Evolutionary conservation across 2,888 invertebrate genomes (phyloP), one percentile per base, ranked within the genome.

Genomic region (Agriotes lineatus): DNA sequence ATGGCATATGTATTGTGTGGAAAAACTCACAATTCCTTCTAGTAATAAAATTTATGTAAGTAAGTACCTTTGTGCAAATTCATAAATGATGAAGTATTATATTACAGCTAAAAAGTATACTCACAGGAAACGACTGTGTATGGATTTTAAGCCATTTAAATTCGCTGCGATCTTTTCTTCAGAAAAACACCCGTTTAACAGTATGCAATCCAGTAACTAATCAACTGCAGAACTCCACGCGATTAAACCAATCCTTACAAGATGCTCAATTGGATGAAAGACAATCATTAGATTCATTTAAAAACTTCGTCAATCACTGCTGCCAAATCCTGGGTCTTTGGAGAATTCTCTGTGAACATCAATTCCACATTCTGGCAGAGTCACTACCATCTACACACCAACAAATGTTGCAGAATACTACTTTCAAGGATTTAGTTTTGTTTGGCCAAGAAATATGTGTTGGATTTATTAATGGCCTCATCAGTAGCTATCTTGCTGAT

Each of bases 251-350:
- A 73, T 85, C 75, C 71, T 6, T 67, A 9, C 85, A 76, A 76
- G 87, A 87, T 78, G 86, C 86, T 1, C 87, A 87, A 74, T 81
- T 88, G 0, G 90, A 91, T 80, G 95, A 95, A 78, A 90, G 92
- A 75, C 89, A 91, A 69, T 95, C 95, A 0, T 84, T 96, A 62
- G 91, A 91, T 62, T 91, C 94, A 0, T 85, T 95, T 12, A 93
- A 91, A 81, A 85, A 89, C 68, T 82, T 84, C 70, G 80, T 82
- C 84, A 90, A 87, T 68, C 91, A 94, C 81, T 90, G 93, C 1
- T 92, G 94, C 80, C 97, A 99, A 86, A 94, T 97, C 76, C 86
- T 99, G 54, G 94, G 94, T 12, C 86, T 99, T 45, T 97, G 98
- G 97, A 94, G 94, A 81, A 92, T 98, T 60, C 86, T 98, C 2